Base-by-base conservation (phyloP, 2,888 invertebrate genomes). In the Dryadula phaetusa region DNA sequence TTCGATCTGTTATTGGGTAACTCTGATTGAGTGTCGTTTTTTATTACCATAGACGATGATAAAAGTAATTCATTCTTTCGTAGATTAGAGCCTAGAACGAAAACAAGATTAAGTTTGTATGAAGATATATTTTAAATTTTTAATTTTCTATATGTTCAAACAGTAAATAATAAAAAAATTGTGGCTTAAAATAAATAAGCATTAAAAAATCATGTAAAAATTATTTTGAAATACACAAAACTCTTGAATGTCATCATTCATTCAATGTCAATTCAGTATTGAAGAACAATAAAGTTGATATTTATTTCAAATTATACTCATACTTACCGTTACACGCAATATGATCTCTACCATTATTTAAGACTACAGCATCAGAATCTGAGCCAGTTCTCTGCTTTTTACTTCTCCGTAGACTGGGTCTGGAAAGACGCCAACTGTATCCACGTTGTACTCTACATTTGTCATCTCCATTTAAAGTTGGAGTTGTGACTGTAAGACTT, bases 1-100 rank as follows among this genome's bases (percentile, higher is more conserved):
- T 86, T 80, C 3, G 84, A 66, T 14, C 91, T 75, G 67, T 95
- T 95, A 83, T 95, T 95, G 7, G 95, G 94, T 44, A 94, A 86
- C 77, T 95, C 96, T 32, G 95, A 95, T 79, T 96, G 96, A 0
- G 96, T 96, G 79, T 96, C 96, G 81, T 96, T 96, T 81, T 96
- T 95, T 76, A 96, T 96, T 71, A 95, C 93, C 80, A 93, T 94
- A 7, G 94, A 94, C 5, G 94, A 93, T 46, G 94, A 93, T 47
- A 95, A 87, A 7, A 95, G 89, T 7, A 94, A 84, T 75, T 95
- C 94, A 74, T 94, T 94, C 79, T 94, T 94, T 64, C 94, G 86
- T 34, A 94, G 82, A 72, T 78, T 85, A 46, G 91, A 90, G 68
- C 92, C 93, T 93, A n/a, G 25, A 60, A 42, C 34, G 2, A 37